A percentile compares a stretch with the other conserved stretches of the same genome.
phyloP scores from a whole-genome alignment of 2,888 invertebrate species.

The Heliconius erato region DNA sequence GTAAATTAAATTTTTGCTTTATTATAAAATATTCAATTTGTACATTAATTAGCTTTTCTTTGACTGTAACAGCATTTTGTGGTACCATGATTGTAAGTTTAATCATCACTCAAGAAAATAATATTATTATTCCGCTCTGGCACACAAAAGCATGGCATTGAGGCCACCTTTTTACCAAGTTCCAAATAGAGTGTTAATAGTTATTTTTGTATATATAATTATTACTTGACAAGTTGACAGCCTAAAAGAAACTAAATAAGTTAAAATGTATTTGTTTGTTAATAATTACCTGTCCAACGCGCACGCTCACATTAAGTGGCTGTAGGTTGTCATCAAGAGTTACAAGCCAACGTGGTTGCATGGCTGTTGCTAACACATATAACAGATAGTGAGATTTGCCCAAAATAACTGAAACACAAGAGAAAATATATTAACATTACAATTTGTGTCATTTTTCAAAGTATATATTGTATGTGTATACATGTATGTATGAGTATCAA shows the following conservation, averaged over 20 bases:
- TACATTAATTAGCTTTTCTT: not conserved
- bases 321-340: slow-evolving; percentile 98
- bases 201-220: no score
- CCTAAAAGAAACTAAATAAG: no score
- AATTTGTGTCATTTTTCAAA: no score
- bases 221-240: no score
- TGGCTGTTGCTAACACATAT: slow-evolving; percentile 97
- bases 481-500: not conserved
- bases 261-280: not conserved
- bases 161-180: no score
- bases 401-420: slow-evolving; percentile 89
- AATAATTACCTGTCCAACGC: slow-evolving; percentile 90
- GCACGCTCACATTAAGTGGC: slow-evolving; percentile 96
- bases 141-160: no score
- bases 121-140: no score
- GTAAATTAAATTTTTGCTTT: not conserved
- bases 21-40: slow-evolving; percentile 2
- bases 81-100: not conserved
- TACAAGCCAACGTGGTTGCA: slow-evolving; percentile 99
- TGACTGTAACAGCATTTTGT: not conserved
- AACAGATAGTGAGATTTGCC: slow-evolving; percentile 98
- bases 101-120: no score
- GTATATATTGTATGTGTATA: not conserved
- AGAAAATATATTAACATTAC: slow-evolving; percentile 46
- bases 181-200: no score